Base-by-base conservation (phyloP, 1,140 invertebrate species). In the Pectinophora gossypiella region DNA sequence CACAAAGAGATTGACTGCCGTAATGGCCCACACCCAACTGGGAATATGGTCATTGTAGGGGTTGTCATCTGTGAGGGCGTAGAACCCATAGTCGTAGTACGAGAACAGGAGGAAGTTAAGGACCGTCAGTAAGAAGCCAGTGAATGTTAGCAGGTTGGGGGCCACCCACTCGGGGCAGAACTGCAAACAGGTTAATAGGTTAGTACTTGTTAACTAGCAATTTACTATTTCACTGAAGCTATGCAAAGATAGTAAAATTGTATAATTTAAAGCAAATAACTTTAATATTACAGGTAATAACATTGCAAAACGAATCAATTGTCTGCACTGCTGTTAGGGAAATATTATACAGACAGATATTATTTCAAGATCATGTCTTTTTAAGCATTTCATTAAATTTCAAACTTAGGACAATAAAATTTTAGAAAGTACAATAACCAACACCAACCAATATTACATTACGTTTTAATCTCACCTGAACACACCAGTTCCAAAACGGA, bases 401-500 rank as follows among this genome's bases (percentile, higher is more conserved):
- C 5, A 27, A 6, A 27, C 12, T 12, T 27, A 27, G 12, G 23
- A 27, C 5, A 27, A 5, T 6, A 6, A 27, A 27, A 5, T 27
- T 12, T n/a, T n/a, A n/a, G n/a, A n/a, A n/a, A 27, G 12, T 27
- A 6, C 12, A 27, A 5, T 27, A 27, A 27, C 5, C 23, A 27
- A 27, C 23, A 6, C 12, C 12, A 12, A 12, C 12, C 5, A 12
- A 27, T 6, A 27, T 27, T 5, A 27, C 23, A 5, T 27, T 6
- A 27, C 23, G 5, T 27, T 27, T 12, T 27, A 44, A 38, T 49
- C 85, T 85, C 90, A 98, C 97, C 92, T 97, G 90, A 7, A 99
- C 96, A 60, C 96, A 92, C 89, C 91, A 92, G 78, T 99, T 96
- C 98, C 98, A 99, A 88, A 99, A 99, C 19, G 98, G 98, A 82